Percentiles rank a stretch among this genome's conserved stretches.
Evolutionary conservation across 2,888 invertebrate species (phyloP).

Genomic region (Rutpela maculata): DNA sequence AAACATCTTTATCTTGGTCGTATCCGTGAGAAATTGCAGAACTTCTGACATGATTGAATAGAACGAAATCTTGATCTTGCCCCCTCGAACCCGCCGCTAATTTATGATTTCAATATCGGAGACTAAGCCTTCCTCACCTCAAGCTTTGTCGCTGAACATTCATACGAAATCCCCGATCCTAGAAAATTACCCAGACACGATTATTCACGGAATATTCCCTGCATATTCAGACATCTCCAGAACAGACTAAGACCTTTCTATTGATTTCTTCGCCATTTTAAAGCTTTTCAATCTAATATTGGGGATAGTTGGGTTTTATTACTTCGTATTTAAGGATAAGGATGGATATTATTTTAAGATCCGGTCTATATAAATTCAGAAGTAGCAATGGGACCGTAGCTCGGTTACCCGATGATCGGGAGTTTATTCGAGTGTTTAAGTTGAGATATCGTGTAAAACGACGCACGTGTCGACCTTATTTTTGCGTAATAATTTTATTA

Average conservation of each 20-base stretch:
- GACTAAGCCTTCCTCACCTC: slow-evolving; percentile 27
- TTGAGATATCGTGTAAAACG: too few relatives aligned
- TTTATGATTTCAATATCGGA: slow-evolving; percentile 37
- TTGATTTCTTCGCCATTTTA: slow-evolving; percentile 25
- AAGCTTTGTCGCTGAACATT: slow-evolving; percentile 7
- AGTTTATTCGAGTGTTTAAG: too few relatives aligned
- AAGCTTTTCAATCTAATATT: slow-evolving; percentile 10
- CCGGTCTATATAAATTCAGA: background rate
- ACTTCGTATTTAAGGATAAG: background rate
- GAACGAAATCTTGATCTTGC: slow-evolving; percentile 22
- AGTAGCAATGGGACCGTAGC: background rate
- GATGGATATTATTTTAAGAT: background rate
- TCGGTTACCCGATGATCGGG: too few relatives aligned
- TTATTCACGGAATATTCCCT: slow-evolving; percentile 28
- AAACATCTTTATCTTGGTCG: slow-evolving; percentile 26
- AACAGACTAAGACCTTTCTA: slow-evolving; percentile 5
- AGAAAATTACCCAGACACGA: slow-evolving; percentile 34
- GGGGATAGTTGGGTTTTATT: background rate
- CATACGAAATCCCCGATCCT: slow-evolving; percentile 3
- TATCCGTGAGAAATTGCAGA: slow-evolving; percentile 12
- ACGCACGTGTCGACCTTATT: too few relatives aligned
- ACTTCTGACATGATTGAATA: slow-evolving; percentile 33
- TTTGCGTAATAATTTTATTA: too few relatives aligned
- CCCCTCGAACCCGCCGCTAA: background rate
- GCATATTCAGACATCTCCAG: slow-evolving; percentile 28